Base-by-base conservation (phyloP, 2,113 vertebrate species). In the Dipodomys stephensi region DNA sequence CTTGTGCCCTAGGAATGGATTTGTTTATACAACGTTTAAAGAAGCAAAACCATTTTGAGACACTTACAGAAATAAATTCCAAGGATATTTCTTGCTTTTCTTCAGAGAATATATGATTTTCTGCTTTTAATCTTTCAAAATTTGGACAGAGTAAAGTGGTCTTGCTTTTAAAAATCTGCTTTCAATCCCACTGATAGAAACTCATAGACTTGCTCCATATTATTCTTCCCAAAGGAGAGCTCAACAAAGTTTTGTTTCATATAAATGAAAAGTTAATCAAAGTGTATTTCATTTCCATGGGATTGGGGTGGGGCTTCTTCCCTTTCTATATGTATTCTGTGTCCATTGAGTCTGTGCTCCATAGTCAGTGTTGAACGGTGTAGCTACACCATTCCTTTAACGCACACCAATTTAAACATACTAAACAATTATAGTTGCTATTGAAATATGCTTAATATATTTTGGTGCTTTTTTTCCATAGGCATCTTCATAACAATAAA, bases 401-500 rank as follows among this genome's bases (percentile, higher is more conserved):
- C 32, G 12, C 53, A 25, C 27, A 39, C 1, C 28, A 74, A 18
- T 32, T 87, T 69, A 93, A 87, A 46, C 32, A 16, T 13, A 2
- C 68, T 22, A 88, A 80, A 77, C 35, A 91, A 18, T 64, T 57
- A 76, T 13, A 30, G 23, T 83, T 20, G 0, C n/a, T 77, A 6
- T 71, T 87, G 18, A 73, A 0, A 65, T 74, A 87, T 16, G 6
- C 23, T n/a, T 57, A 35, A 67, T 80, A 93, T 23, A 32, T 78
- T 94, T n/a, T 60, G 46, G 53, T 94, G 44, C 53, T 12, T 93
- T 89, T 96, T 92, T 65, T 23, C 57, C 96, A n/a, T 89, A 99
- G 99, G 79, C 99, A 99, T 98, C 99, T 99, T 96, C 99, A 99
- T 97, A 99, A 99, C 97, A 99, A 99, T 98, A 99, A 99, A 98